Evolutionary conservation across 1,140 invertebrate genomes (phyloP).

Genomic region (Whitmania pigra): DNA sequence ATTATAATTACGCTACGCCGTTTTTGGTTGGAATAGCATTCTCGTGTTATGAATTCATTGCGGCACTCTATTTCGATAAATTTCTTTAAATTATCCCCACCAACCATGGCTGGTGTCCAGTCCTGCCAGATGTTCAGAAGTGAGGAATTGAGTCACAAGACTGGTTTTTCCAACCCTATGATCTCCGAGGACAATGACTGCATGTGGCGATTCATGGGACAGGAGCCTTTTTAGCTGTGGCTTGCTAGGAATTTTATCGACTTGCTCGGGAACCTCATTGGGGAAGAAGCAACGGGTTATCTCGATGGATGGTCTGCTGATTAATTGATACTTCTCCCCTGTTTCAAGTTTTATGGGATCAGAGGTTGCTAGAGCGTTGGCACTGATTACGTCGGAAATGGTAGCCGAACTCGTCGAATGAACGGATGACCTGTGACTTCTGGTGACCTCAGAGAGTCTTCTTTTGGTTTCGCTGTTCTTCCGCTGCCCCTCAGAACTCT

Average conservation of each 20-base stretch:
- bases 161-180: conserved; percentile 76
- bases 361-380: not conserved
- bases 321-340: not conserved
- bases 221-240: not conserved
- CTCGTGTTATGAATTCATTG: too few relatives aligned
- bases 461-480: not conserved
- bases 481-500: too few relatives aligned
- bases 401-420: not conserved
- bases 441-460: not conserved
- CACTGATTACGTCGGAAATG: conserved; percentile 7
- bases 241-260: not conserved
- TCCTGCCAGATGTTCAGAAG: conserved; percentile 81
- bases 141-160: conserved; percentile 78
- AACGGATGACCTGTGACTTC: not conserved
- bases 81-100: not conserved
- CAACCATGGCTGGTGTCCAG: conserved; percentile 55
- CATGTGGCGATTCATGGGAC: conserved; percentile 1
- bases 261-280: not conserved
- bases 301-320: not conserved
- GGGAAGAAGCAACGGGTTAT: not conserved
- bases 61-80: too few relatives aligned
- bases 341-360: not conserved
- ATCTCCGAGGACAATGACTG: conserved; percentile 68
- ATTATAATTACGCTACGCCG: too few relatives aligned
- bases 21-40: too few relatives aligned